A percentile compares a stretch with the other conserved stretches of the same genome.
Conservation (phyloP, 2,888 invertebrate genomes). For the Eupeodes latifasciatus region DNA sequence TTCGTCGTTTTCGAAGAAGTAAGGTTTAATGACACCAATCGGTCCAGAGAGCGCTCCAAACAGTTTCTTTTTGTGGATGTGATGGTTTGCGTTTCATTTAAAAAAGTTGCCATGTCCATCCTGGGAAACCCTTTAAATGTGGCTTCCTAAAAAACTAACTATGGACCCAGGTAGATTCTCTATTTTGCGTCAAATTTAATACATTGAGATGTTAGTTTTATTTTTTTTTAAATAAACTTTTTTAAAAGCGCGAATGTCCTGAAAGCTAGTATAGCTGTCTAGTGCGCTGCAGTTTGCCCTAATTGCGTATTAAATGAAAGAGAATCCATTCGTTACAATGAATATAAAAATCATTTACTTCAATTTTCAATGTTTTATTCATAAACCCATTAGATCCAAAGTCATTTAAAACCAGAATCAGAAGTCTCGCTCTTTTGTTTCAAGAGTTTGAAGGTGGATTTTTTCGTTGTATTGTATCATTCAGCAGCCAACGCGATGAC, state of each 20-base stretch:
- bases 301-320: constrained; percentile 44
- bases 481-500: background rate
- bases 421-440: background rate
- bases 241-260: too few species aligned
- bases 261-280: too few species aligned
- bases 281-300: background rate
- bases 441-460: background rate
- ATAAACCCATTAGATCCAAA: constrained; percentile 64
- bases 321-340: constrained; percentile 65
- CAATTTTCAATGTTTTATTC: constrained; percentile 71
- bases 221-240: background rate
- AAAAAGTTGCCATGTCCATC: too few species aligned
- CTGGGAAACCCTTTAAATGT: too few species aligned
- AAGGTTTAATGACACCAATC: too few species aligned
- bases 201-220: too few species aligned
- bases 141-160: too few species aligned
- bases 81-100: too few species aligned
- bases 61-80: too few species aligned
- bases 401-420: background rate
- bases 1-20: too few species aligned
- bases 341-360: constrained; percentile 70
- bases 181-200: background rate
- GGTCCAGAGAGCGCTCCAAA: too few species aligned
- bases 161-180: background rate
- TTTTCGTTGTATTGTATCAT: background rate